Conservation (phyloP, 2,797 vertebrate species). For the Balearica regulorum region DNA sequence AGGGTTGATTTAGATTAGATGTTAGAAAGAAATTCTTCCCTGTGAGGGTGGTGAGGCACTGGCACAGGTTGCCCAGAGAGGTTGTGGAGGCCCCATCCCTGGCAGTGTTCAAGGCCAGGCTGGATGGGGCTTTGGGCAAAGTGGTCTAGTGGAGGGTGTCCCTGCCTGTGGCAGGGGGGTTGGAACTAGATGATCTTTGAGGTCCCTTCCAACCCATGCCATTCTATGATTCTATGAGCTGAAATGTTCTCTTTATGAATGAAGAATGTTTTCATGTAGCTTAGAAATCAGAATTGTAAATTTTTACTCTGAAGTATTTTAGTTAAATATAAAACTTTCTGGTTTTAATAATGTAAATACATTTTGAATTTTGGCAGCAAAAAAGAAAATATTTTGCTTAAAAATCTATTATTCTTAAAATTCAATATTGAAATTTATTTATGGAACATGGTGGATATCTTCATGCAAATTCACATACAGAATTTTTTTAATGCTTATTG, state of each 20-base stretch:
- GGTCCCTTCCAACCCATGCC: too few relatives aligned
- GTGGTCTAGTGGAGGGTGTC: too few relatives aligned
- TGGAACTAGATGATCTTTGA: too few relatives aligned
- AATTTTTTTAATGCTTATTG: not conserved
- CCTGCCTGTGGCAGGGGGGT: too few relatives aligned
- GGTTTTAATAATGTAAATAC: not conserved
- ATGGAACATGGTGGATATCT: not conserved
- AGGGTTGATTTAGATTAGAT: too few relatives aligned
- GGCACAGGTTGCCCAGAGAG: too few relatives aligned
- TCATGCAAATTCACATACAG: accelerated
- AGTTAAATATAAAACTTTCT: not conserved
- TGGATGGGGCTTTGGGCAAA: too few relatives aligned
- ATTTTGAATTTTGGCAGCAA: not conserved
- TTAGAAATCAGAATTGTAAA: not conserved
- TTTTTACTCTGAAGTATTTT: not conserved
- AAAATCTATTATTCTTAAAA: not conserved
- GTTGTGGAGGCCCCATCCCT: too few relatives aligned
- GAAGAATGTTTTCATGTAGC: not conserved
- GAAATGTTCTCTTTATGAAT: not conserved
- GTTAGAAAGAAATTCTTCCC: too few relatives aligned
- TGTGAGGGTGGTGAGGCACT: too few relatives aligned
- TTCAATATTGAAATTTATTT: not conserved
- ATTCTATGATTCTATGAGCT: not conserved
- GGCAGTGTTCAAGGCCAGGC: too few relatives aligned
- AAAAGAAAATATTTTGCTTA: accelerated